phyloP scores from a whole-genome alignment of 1,140 invertebrate species.

The Thalassaphorura encarpata region DNA sequence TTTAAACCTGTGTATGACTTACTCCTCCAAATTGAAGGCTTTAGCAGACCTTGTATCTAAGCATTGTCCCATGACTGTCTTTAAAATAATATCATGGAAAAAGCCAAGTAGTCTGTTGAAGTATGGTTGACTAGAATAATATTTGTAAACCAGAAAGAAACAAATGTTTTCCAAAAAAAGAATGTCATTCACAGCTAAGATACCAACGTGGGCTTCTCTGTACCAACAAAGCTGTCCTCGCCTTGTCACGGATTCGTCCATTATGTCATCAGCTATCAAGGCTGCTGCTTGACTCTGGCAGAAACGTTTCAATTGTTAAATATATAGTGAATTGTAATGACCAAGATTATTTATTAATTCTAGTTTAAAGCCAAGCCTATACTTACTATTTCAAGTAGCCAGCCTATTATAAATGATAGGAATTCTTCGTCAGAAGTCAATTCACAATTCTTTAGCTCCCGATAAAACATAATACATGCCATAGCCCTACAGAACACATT shows the following conservation, averaged over 20 bases:
- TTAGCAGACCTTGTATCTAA: constrained; percentile 40
- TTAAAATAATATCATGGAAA: constrained; percentile 56
- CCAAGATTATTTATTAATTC: background rate
- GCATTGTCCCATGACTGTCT: constrained; percentile 65
- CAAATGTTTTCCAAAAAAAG: constrained; percentile 45
- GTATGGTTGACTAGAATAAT: constrained; percentile 43
- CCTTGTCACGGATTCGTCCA: constrained; percentile 49
- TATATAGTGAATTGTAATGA: background rate
- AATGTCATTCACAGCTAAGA: constrained; percentile 52
- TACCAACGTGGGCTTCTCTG: constrained; percentile 43
- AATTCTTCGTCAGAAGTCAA: background rate
- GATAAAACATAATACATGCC: background rate
- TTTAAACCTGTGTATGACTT: no score
- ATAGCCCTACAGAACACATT: background rate
- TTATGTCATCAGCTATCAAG: constrained; percentile 51
- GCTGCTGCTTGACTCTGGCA: constrained; percentile 49
- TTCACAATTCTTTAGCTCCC: background rate
- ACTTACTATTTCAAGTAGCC: constrained; percentile 85
- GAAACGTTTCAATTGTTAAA: no score
- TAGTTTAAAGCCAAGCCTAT: background rate
- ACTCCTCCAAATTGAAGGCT: background rate
- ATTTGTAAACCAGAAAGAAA: constrained; percentile 44
- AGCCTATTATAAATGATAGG: constrained; percentile 67
- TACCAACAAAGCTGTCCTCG: constrained; percentile 54
- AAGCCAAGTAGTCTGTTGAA: constrained; percentile 46